Evolutionary conservation across 2,888 invertebrate genomes (phyloP), one percentile per base, ranked within the genome.

Genomic region (Caradrina kadenii): DNA sequence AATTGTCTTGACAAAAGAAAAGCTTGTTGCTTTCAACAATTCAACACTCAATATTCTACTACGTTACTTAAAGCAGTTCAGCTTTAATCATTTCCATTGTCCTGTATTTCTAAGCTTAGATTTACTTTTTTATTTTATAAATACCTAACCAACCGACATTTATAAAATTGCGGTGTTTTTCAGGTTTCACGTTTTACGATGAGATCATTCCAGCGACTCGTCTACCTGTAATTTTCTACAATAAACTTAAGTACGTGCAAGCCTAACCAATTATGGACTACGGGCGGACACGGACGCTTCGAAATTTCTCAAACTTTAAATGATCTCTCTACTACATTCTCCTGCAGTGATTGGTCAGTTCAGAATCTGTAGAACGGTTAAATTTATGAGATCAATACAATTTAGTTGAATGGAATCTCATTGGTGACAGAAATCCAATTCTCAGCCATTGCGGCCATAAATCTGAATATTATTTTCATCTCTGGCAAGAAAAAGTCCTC

Each of bases 151-250:
- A 69, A 48, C 39, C 48, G 45, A 31, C 19, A 50, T 49, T 55
- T 55, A 64, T 52, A 48, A 55, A 26, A 58, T 61, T 48, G 35
- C 49, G 42, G 54, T 55, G 42, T 59, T 59, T 69, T 72, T 70
- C 70, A 65, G 68, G 22, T 21, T 65, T 68, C 69, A 61, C 52
- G 54, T 17, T 63, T 74, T 72, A 68, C 72, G 80, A 81, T 80
- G 82, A 79, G 80, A 86, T 84, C 82, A 84, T 84, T 74, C 81
- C 74, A 75, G 81, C 77, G 80, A 56, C 74, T 82, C 83, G 79
- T 84, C 85, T 77, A 75, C 83, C 86, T 89, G 86, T 92, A 92
- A 92, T 92, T 89, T 90, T 90, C 86, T 86, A 83, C 91, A 90
- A 92, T 91, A 89, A 91, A 89, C 83, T 82, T 87, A 86, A 86